Percentiles rank a stretch among this genome's conserved stretches.
Conservation (phyloP, 1,140 invertebrate genomes). For the Sminthurinus signatus region DNA sequence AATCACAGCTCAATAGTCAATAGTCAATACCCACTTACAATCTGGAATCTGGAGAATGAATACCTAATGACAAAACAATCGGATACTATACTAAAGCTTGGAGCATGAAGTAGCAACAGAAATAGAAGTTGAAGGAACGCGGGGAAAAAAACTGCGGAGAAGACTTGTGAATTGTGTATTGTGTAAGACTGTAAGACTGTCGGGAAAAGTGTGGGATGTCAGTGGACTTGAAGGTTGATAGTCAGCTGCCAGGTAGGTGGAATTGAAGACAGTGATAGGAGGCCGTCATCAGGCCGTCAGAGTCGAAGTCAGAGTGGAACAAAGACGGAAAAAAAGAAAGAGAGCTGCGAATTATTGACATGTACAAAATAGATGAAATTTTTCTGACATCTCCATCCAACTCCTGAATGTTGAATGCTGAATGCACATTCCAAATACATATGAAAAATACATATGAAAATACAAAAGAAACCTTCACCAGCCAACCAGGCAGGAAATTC, state of each 20-base stretch:
- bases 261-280: slow-evolving; percentile 21
- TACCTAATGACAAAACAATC: no score
- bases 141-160: neutral
- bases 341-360: slow-evolving; percentile 30
- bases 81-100: no score
- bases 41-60: neutral
- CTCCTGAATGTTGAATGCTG: no score
- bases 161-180: neutral
- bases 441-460: no score
- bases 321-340: no score
- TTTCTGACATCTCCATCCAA: slow-evolving; percentile 26
- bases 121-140: neutral
- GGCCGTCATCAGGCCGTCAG: slow-evolving; percentile 30
- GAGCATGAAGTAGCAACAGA: neutral
- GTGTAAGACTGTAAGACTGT: neutral
- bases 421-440: no score
- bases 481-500: no score
- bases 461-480: no score
- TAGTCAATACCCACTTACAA: neutral
- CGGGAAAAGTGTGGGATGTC: slow-evolving; percentile 25
- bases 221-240: slow-evolving; percentile 24
- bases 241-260: slow-evolving; percentile 27
- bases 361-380: slow-evolving; percentile 25
- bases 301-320: no score
- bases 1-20: no score